Evolutionary conservation across 1,140 invertebrate genomes (phyloP).

Genomic region (Achroia grisella): DNA sequence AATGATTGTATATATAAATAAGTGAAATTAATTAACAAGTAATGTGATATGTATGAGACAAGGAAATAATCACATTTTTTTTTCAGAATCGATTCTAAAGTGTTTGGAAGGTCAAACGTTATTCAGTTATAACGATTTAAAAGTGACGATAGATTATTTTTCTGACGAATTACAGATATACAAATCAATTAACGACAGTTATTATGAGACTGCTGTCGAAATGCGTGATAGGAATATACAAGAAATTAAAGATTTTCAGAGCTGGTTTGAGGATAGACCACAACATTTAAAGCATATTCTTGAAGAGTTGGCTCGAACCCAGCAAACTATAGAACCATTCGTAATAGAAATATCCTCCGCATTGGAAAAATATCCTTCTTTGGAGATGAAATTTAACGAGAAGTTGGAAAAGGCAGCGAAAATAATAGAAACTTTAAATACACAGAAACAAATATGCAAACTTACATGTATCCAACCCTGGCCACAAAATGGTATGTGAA

Average conservation of each 20-base stretch:
- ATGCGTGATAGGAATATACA: slow-evolving; percentile 15
- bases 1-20: too few species aligned
- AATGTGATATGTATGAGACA: too few species aligned
- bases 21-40: too few species aligned
- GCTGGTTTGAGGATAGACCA: slow-evolving; percentile 13
- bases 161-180: too few species aligned
- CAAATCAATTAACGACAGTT: slow-evolving; percentile 1
- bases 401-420: slow-evolving; percentile 6
- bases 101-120: too few species aligned
- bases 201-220: slow-evolving; percentile 5
- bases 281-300: slow-evolving; percentile 30
- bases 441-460: slow-evolving; percentile 17
- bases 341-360: slow-evolving; percentile 3
- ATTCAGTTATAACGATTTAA: too few species aligned
- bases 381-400: too few species aligned
- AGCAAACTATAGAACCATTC: slow-evolving; percentile 11
- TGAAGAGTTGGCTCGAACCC: slow-evolving; percentile 13
- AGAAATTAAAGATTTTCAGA: slow-evolving; percentile 8
- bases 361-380: too few species aligned
- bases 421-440: slow-evolving; percentile 10
- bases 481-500: neutral
- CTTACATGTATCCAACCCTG: slow-evolving; percentile 10
- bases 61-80: too few species aligned
- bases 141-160: too few species aligned
- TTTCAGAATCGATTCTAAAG: too few species aligned